Evolutionary conservation across 1,140 invertebrate species (phyloP), one percentile per base, ranked within the genome.

Genomic region (Thereuonema tuberculata): DNA sequence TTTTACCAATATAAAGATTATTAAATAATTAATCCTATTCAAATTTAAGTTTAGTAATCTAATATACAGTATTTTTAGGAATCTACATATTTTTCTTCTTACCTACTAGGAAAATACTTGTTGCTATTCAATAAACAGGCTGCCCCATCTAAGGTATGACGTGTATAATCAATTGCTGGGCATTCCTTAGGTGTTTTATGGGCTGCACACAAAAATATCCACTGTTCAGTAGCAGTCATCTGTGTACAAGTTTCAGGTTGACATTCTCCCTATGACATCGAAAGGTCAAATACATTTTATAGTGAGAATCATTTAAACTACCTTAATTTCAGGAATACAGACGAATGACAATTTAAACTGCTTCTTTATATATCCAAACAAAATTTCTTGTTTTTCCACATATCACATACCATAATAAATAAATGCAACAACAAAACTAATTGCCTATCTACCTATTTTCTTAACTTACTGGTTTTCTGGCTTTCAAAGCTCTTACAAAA

Each of bases 121-220:
- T 98, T 98, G 74, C 92, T 97, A 77, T 99, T 99, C 28, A 99
- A 80, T 62, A 99, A 78, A 79, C 94, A 98, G 56, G 96, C 94
- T 60, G 97, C 96, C 21, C 96, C 96, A 76, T 99, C 97, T 56
- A 99, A 76, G n/a, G 97, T 99, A 72, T 99, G 97, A 66, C 96
- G 79, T 1, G 96, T 99, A 69, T 99, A 99, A 75, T 99, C 96
- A 72, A 99, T 99, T 21, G 97, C 97, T 58, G 96, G 92, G 76
- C 97, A 99, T 82, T 99, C 96, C 76, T 99, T 99, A 24, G 97
- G 97, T 62, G 95, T 98, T 81, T 99, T 99, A 72, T 99, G 97
- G 52, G 96, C 95, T 61, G 97, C 97, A 82, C 97, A 99, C 31
- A 99, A 77, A 75, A 99, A 99, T 72, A 99, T 99, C 96, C 96